Base-by-base conservation (phyloP, 2,888 invertebrate species). In the Eilema sororculum region DNA sequence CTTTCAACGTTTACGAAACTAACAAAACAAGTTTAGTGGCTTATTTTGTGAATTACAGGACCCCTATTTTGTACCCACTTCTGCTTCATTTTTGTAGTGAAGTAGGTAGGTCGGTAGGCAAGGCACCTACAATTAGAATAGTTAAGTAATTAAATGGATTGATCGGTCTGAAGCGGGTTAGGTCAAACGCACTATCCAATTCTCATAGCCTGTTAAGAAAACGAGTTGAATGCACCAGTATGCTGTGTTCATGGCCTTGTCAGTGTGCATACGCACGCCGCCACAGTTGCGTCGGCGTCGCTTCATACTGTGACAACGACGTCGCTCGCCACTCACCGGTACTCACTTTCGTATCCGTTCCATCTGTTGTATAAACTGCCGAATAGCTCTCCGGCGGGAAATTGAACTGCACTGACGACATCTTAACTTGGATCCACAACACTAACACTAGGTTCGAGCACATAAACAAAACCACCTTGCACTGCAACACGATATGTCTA, bases 321-420 rank as follows among this genome's bases (percentile, higher is more conserved):
- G 84, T 83, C 85, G 83, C 80, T 78, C 77, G 69, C 72, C 75
- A 63, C 71, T 81, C 67, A 82, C 86, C 86, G 79, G 82, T 90
- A 94, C 94, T 94, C 87, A 95, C 94, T 89, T 91, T 91, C 81
- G 87, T 87, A 87, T 85, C 68, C 75, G 86, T 81, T 76, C 84
- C 89, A 80, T 91, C 92, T 85, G 78, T 80, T 84, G 85, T 84
- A 84, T 93, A 95, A 78, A 95, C 87, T 73, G 91, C 94, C 65
- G 95, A 95, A 86, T 91, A 94, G 78, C 89, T 93, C 87, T 94
- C 91, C 82, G 95, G 95, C 71, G 95, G 95, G 80, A 95, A 95
- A 82, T 86, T 91, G 85, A 91, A 95, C 80, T 79, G 85, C 74
- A 87, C 83, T 73, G 89, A 85, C 74, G 91, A 88, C 93, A 92